Evolutionary conservation across 2,113 vertebrate genomes (phyloP), one percentile per base, ranked within the genome.

Genomic region (Mustelus asterias): DNA sequence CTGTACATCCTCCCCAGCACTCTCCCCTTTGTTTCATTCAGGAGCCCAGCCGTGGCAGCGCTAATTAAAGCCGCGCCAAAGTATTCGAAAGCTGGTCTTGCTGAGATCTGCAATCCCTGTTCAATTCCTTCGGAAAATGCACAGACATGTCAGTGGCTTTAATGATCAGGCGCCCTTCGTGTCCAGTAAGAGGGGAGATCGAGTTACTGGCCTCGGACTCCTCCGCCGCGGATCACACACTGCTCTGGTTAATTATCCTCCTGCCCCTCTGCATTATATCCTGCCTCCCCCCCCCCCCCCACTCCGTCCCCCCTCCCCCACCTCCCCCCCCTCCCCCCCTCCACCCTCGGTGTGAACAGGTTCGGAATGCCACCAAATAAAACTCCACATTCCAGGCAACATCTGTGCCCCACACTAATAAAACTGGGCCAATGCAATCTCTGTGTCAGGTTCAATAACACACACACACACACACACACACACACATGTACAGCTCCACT

Each of bases 1-100:
- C 22, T 48, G 33, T 18, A 60, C 33, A 60, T 33, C 60, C 63
- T n/a, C 58, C 33, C 13, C 60, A 67, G 33, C 90, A 16, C 92
- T 18, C 63, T 94, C 41, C 13, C 3, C 92, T 90, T 90, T 90
- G 24, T 60, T 90, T 60, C 88, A 16, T 33, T 33, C 29, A 5
- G 88, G 54, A 58, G 3, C 7, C 16, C 58, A 67, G 18, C 63
- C 18, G 1, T 10, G 37, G 48, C 2, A 44, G 22, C 65, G 1
- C 63, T 67, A 94, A 94, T 94, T 94, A 94, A 69, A 70, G 92
- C 69, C 10, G 37, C 44, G 65, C 63, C 22, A 67, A 94, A 67
- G 92, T 69, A 70, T 94, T 94, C 92, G 70, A 24, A 26, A 70
- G 37, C 65, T 9, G 92, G 10, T 94, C 63, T 70, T 94, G 92